A percentile compares a stretch with the other conserved stretches of the same genome.
Evolutionary conservation across 2,888 invertebrate genomes (phyloP).

Genomic region (Linyphia triangularis): DNA sequence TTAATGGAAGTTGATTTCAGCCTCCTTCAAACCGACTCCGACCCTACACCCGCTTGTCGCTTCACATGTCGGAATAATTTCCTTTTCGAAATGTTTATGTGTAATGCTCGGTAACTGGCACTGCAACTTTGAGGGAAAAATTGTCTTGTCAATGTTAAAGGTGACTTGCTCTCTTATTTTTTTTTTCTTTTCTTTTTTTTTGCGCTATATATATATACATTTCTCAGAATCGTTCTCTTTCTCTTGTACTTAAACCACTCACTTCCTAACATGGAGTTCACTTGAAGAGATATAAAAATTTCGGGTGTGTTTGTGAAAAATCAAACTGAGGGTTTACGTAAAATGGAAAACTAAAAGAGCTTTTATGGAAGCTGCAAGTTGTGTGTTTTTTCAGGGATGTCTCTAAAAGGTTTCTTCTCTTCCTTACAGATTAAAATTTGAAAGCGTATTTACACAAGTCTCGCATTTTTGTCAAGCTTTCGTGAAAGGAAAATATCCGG

Average conservation of each 20-base stretch:
- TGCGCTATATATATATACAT: too few species aligned
- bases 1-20: slow-evolving; percentile 74
- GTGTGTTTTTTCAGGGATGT: not conserved
- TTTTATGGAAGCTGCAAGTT: not conserved
- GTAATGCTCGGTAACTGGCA: slow-evolving; percentile 29
- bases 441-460: slow-evolving; percentile 11
- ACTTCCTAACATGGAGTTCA: not conserved
- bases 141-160: not conserved
- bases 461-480: not conserved
- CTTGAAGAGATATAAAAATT: not conserved
- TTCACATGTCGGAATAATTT: slow-evolving; percentile 31
- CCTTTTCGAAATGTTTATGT: slow-evolving; percentile 11
- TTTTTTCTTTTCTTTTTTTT: too few species aligned
- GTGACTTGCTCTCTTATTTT: not conserved
- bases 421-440: slow-evolving; percentile 13
- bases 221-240: not conserved
- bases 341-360: slow-evolving; percentile 24
- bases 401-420: slow-evolving; percentile 17
- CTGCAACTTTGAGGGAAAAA: not conserved
- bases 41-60: slow-evolving; percentile 17
- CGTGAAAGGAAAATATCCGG: not conserved
- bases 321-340: not conserved
- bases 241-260: slow-evolving; percentile 8
- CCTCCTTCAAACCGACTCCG: slow-evolving; percentile 22
- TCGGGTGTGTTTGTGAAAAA: not conserved